Evolutionary conservation across 2,797 vertebrate genomes (phyloP).

Genomic region (Anomalospiza imberbis): DNA sequence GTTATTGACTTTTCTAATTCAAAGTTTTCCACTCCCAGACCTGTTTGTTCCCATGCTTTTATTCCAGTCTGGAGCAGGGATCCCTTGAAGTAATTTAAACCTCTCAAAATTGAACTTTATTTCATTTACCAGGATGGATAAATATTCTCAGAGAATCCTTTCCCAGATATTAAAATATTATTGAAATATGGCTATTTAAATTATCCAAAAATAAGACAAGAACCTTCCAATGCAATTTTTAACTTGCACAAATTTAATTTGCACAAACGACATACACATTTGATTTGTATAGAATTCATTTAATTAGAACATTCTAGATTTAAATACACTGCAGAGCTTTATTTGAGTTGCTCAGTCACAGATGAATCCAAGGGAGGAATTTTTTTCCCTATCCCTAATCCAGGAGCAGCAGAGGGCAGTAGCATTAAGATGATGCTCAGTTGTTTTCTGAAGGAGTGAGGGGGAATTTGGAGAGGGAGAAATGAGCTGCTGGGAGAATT

Average conservation of each 20-base stretch:
- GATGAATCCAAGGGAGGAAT: fast-evolving
- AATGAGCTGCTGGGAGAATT: not conserved
- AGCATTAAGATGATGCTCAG: conserved; percentile 17
- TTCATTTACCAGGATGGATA: not conserved
- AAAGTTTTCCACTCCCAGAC: not conserved
- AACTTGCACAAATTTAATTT: not conserved
- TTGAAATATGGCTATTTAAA: not conserved
- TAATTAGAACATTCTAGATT: not conserved
- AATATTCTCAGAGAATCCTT: not conserved
- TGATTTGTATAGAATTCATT: not conserved
- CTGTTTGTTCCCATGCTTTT: not conserved
- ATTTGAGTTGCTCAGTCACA: not conserved
- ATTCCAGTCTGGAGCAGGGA: not conserved
- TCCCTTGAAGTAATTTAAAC: not conserved
- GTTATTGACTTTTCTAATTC: too few species aligned
- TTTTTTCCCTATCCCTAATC: not conserved
- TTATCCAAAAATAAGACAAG: not conserved
- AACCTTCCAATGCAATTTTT: not conserved
- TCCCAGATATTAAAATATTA: not conserved
- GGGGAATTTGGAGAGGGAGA: not conserved
- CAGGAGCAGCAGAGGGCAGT: conserved; percentile 61
- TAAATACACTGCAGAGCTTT: not conserved
- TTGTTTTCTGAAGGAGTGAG: not conserved
- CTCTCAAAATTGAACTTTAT: not conserved
- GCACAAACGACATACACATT: not conserved